These are phyloP conservation scores for Anoplolepis gracilipes DNA, from an alignment of 1,140 invertebrate species.

Conservation along the genomic window DNA sequence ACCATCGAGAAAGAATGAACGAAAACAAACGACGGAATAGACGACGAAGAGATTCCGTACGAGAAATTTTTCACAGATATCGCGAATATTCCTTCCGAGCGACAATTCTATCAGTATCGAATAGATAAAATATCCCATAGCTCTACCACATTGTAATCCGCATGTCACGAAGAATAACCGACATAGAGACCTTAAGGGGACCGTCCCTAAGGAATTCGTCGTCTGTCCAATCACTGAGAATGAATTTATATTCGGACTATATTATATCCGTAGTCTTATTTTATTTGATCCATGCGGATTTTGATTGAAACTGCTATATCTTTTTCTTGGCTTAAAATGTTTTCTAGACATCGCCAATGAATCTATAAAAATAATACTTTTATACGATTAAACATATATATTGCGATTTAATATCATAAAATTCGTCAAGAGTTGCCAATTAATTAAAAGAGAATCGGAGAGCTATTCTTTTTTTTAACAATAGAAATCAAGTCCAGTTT, in stretches of 20 bases:
- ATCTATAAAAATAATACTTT: slow-evolving; percentile 1
- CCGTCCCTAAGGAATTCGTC: slow-evolving; percentile 5
- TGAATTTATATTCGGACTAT: slow-evolving; percentile 43
- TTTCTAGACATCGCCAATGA: slow-evolving; percentile 2
- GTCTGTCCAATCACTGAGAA: background rate
- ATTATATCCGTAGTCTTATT: slow-evolving; percentile 4
- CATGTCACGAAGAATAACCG: slow-evolving; percentile 32
- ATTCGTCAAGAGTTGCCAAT: background rate
- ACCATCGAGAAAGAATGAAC: background rate
- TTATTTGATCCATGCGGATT: slow-evolving; percentile 34
- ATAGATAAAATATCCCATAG: slow-evolving; percentile 44
- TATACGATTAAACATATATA: background rate
- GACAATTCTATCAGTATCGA: slow-evolving; percentile 16
- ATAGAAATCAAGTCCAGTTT: background rate
- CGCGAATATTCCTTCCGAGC: background rate
- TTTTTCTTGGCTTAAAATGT: slow-evolving; percentile 4
- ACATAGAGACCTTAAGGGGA: slow-evolving; percentile 1
- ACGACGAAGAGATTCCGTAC: background rate
- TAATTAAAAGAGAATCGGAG: background rate
- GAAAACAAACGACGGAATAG: background rate
- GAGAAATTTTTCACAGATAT: background rate
- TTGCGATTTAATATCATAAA: slow-evolving; percentile 5
- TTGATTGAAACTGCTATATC: background rate
- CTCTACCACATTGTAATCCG: slow-evolving; percentile 34
- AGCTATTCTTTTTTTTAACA: background rate